phyloP scores from a whole-genome alignment of 92 coral and sea anemone species.

The Desmophyllum pertusum region DNA sequence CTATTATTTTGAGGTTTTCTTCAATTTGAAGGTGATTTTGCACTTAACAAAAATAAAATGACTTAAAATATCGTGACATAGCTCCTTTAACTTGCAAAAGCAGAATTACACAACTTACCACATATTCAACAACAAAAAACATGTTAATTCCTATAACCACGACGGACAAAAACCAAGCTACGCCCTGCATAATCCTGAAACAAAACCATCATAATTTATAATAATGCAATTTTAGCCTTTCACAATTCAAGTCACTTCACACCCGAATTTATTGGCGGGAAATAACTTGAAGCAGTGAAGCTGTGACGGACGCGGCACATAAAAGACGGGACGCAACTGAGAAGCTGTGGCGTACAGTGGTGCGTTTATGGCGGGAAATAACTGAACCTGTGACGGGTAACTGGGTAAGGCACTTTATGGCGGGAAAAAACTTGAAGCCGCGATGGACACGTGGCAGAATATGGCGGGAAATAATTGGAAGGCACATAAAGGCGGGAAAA shows the following conservation, averaged over 20 bases:
- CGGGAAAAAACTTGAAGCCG: background rate
- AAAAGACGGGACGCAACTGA: too few species aligned
- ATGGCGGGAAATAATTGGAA: background rate
- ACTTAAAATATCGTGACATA: too few species aligned
- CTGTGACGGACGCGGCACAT: too few species aligned
- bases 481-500: too few species aligned
- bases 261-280: background rate
- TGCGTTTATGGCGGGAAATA: too few species aligned
- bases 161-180: slow-evolving; percentile 82
- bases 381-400: too few species aligned
- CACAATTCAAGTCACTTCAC: background rate
- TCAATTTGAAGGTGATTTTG: too few species aligned
- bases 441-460: background rate
- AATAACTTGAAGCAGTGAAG: background rate
- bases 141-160: slow-evolving; percentile 90
- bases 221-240: background rate
- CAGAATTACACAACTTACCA: slow-evolving; percentile 62
- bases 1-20: too few species aligned
- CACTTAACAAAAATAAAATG: too few species aligned
- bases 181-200: slow-evolving; percentile 68
- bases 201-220: background rate
- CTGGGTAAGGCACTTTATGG: background rate
- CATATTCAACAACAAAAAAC: slow-evolving; percentile 84
- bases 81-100: background rate
- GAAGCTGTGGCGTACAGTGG: too few species aligned